Evolutionary conservation across 2,888 invertebrate species (phyloP), one percentile per base, ranked within the genome.

Genomic region (Troides oblongomaculatus): DNA sequence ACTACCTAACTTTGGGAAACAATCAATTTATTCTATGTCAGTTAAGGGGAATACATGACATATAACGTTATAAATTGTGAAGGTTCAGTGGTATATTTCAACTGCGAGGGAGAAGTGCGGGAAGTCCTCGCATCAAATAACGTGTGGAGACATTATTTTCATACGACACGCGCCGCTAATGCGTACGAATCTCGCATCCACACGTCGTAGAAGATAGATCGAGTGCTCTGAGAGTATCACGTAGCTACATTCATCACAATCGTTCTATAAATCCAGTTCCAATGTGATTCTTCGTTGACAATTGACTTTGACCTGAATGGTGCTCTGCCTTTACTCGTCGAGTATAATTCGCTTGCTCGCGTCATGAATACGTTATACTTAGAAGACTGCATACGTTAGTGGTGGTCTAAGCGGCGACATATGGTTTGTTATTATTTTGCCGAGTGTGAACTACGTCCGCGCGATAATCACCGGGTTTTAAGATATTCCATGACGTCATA

Each of bases 131-230:
- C 17, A 63, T 59, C 39, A 60, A 30, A 21, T 8, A 25, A 53
- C 50, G 61, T 66, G 65, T 62, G 50, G 66, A 39, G 36, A 62
- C 50, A 66, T 65, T 69, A 65, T 18, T 64, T 64, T 61, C n/a
- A 56, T 63, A 43, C 62, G 64, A 64, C 64, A 57, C 58, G 63
- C 63, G 63, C 63, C 62, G 12, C 59, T 66, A 66, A 70, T 66
- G 66, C 70, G 66, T 70, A 53, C 66, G 66, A 70, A 66, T 70
- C 61, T 65, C 66, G 56, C 56, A 66, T 70, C 66, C 50, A 62
- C 62, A 70, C 63, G 70, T 70, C 66, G 59, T 14, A 39, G 60
- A 66, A 70, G 70, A 70, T 70, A 60, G 60, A 66, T 70, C 60
- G 68, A 60, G 21, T 58, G 63, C 58, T 53, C 46, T 50, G 50